Evolutionary conservation across 2,888 invertebrate species (phyloP).

Genomic region (Diarsia brunnea): DNA sequence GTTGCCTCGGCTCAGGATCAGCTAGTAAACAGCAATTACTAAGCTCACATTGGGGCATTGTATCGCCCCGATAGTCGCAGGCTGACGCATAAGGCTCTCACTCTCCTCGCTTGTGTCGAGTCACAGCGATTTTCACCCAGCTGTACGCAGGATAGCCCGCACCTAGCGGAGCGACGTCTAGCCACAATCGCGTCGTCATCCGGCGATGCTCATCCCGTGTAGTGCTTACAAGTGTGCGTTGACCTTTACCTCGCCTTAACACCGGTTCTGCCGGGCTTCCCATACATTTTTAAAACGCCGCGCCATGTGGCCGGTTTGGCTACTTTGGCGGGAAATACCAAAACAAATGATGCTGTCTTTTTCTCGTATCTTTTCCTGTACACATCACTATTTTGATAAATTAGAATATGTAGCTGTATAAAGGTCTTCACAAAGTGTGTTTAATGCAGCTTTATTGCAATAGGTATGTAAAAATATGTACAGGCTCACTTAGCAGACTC

Average conservation of each 20-base stretch:
- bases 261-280: slow-evolving; percentile 35
- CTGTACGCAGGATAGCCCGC: neutral
- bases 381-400: slow-evolving; percentile 19
- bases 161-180: neutral
- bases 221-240: neutral
- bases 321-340: slow-evolving; percentile 58
- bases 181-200: neutral
- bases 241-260: neutral
- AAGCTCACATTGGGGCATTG: neutral
- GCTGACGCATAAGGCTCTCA: neutral
- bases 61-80: neutral
- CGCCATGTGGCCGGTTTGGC: slow-evolving; percentile 43
- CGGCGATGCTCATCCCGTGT: neutral
- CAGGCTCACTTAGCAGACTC: neutral
- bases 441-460: neutral
- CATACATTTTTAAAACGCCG: slow-evolving; percentile 26
- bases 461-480: slow-evolving; percentile 39
- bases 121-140: neutral
- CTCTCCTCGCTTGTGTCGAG: neutral
- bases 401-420: slow-evolving; percentile 6
- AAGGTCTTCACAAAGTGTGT: neutral
- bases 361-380: slow-evolving; percentile 51
- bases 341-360: slow-evolving; percentile 32
- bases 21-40: neutral
- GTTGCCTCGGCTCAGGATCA: neutral